Evolutionary conservation across 2,113 vertebrate species (phyloP).

Genomic region (Oncorhynchus nerka): DNA sequence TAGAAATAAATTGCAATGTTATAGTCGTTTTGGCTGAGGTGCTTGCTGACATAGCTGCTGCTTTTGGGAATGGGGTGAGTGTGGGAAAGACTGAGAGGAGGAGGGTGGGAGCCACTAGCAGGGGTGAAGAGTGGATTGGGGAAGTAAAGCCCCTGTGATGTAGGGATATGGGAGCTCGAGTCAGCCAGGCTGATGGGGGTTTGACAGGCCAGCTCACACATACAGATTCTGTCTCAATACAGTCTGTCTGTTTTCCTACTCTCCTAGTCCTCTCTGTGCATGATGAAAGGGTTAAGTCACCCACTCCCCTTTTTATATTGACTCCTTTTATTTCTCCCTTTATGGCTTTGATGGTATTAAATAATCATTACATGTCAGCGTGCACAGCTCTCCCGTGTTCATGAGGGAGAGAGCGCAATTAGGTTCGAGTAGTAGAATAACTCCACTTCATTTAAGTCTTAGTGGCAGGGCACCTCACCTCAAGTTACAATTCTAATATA

Average conservation of each 20-base stretch:
- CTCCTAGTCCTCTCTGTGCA: conserved; percentile 11
- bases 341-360: conserved; percentile 78
- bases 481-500: conserved; percentile 51
- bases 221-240: conserved; percentile 48
- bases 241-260: background rate
- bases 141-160: conserved; percentile 63
- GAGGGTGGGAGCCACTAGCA: conserved; percentile 59
- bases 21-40: conserved; percentile 64
- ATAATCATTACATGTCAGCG: conserved; percentile 76
- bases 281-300: conserved; percentile 44
- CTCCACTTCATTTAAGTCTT: conserved; percentile 60
- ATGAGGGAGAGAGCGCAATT: conserved; percentile 54
- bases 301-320: background rate
- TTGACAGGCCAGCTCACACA: conserved; percentile 44
- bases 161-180: conserved; percentile 57
- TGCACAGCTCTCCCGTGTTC: conserved; percentile 66
- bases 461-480: conserved; percentile 48
- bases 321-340: conserved; percentile 62
- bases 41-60: conserved; percentile 62
- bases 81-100: conserved; percentile 68
- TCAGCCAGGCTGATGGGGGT: conserved; percentile 45
- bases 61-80: conserved; percentile 66
- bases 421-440: conserved; percentile 69
- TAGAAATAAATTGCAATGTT: conserved; percentile 65
- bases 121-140: conserved; percentile 41